Conservation (phyloP, 2,888 invertebrate species). For the Rapana venosa region DNA sequence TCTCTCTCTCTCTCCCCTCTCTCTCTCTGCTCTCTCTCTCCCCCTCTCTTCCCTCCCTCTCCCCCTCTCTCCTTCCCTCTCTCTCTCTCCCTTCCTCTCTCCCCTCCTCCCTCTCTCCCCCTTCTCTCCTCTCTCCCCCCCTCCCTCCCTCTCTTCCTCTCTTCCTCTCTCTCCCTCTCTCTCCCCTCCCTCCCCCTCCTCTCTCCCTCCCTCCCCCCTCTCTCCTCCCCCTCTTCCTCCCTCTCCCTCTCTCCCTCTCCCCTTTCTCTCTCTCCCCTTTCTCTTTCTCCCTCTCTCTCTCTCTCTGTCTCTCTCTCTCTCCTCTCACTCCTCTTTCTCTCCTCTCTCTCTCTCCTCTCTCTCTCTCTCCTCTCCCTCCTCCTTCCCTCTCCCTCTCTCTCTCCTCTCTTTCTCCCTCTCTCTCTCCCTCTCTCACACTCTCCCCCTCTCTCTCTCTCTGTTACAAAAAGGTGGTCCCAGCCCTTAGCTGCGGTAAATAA, state of each 20-base stretch:
- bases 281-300: not conserved
- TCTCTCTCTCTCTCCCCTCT: not conserved
- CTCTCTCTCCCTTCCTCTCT: slow-evolving; percentile 32
- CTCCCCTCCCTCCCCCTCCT: not conserved
- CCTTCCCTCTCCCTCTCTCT: too few species aligned
- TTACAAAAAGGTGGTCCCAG: too few species aligned
- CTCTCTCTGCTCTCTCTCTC: slow-evolving; percentile 26
- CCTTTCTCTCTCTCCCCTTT: not conserved
- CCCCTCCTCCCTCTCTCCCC: not conserved
- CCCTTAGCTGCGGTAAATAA: too few species aligned
- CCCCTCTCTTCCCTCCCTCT: slow-evolving; percentile 22
- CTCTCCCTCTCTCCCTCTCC: too few species aligned
- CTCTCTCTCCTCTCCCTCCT: too few species aligned
- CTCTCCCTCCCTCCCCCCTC: slow-evolving; percentile 20
- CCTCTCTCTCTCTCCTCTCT: not conserved
- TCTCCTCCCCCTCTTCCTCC: slow-evolving; percentile 14
- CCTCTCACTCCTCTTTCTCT: too few species aligned
- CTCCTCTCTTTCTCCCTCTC: slow-evolving; percentile 4
- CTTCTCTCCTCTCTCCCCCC: too few species aligned
- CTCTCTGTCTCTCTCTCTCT: too few species aligned
- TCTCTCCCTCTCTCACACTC: slow-evolving; percentile 24
- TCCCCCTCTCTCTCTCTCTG: slow-evolving; percentile 5
- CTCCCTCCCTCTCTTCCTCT: not conserved
- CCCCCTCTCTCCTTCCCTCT: slow-evolving; percentile 23
- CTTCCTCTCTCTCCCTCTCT: too few species aligned